Base-by-base conservation (phyloP, 2,888 invertebrate species). In the Eupsilia transversa region DNA sequence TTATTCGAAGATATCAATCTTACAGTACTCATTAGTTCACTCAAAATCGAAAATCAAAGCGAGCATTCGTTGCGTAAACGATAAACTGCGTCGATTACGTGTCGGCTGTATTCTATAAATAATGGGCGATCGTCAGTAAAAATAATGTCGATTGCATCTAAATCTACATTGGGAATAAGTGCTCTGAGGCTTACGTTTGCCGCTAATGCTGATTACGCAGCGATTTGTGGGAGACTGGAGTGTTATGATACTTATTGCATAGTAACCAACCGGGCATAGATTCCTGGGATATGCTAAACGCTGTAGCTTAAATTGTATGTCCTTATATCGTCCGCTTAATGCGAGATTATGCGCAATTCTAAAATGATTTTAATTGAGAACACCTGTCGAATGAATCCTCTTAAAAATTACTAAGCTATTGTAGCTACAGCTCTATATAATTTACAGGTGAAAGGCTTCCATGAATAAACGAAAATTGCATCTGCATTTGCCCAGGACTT, bases 21-120 rank as follows among this genome's bases (percentile, higher is more conserved):
- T 54, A 59, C 64, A 54, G 49, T 67, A 65, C 66, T 86, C 67
- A 86, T 86, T 83, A 80, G 77, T 79, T 81, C 81, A 84, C 72
- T 66, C 75, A 80, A 84, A 86, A 86, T 74, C 77, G 64, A 80
- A 81, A 79, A 86, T 88, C 84, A 86, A 87, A 89, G 86, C 82
- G 74, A 79, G 74, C 69, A 72, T 86, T 84, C 81, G 82, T 89
- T 89, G 83, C 90, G 88, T 89, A 89, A 90, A 90, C 89, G 78
- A 87, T 88, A 87, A 88, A 90, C 82, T 85, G 86, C 82, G 74
- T 86, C 85, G 86, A 90, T 91, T 89, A 90, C 86, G 86, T 80
- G 79, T 82, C 79, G 79, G 77, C 76, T 76, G 84, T 83, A 86
- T 89, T 92, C 91, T 91, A 92, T 91, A 91, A 92, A 92, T 93